phyloP scores from a whole-genome alignment of 2,888 invertebrate species.

The Platynereis dumerilii region DNA sequence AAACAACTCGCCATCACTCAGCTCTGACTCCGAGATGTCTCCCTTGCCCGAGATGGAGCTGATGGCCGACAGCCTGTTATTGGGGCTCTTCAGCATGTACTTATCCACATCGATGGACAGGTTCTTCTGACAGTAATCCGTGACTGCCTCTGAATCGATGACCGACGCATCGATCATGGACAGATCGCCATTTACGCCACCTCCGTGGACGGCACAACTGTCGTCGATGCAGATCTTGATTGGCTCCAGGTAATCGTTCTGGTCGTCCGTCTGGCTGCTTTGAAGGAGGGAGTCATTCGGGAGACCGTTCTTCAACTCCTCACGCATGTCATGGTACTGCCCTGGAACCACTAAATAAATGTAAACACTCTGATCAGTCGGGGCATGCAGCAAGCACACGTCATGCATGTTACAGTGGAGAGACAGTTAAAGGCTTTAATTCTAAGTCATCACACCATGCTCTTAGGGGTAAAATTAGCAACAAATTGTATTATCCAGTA shows the following conservation, averaged over 20 bases:
- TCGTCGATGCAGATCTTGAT: slow-evolving; percentile 24
- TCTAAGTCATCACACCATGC: no score
- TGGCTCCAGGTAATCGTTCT: slow-evolving; percentile 37
- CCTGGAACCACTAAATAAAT: slow-evolving; percentile 13
- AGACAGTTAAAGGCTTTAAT: no score
- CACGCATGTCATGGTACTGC: slow-evolving; percentile 23
- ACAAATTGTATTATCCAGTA: no score
- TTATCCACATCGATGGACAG: slow-evolving; percentile 32
- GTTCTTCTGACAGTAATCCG: slow-evolving; percentile 47
- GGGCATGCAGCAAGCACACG: no score
- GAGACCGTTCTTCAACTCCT: slow-evolving; percentile 6
- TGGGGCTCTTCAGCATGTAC: slow-evolving; percentile 30
- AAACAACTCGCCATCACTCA: slow-evolving; percentile 26
- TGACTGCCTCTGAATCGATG: slow-evolving; percentile 55
- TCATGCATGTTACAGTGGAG: no score
- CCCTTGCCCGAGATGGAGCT: slow-evolving; percentile 15
- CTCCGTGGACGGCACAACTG: neutral
- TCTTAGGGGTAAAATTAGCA: no score
- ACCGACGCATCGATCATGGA: slow-evolving; percentile 57
- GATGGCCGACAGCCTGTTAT: slow-evolving; percentile 15
- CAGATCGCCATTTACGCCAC: slow-evolving; percentile 41
- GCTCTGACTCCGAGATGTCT: slow-evolving; percentile 23
- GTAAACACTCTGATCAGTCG: no score
- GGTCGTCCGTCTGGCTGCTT: slow-evolving; percentile 31
- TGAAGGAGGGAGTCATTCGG: slow-evolving; percentile 11